phyloP scores from a whole-genome alignment of 2,888 invertebrate species.

The Mystacides longicornis region DNA sequence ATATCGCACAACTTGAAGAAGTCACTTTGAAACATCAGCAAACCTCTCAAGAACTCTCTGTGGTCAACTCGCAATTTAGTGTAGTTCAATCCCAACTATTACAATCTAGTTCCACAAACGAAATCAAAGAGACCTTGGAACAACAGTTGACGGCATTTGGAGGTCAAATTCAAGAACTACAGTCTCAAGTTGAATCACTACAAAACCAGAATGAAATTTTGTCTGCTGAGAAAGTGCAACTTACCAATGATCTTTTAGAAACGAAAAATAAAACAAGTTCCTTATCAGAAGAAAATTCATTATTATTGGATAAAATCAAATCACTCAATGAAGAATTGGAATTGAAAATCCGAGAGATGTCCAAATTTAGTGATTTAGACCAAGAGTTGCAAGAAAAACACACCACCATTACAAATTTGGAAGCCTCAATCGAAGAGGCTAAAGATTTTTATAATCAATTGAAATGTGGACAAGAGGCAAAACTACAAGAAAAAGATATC shows the following conservation, averaged over 20 bases:
- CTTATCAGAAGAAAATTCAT: conserved; percentile 34
- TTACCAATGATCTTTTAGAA: conserved; percentile 9
- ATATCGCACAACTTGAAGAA: conserved; percentile 14
- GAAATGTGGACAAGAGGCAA: conserved; percentile 52
- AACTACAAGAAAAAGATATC: conserved; percentile 66
- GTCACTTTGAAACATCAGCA: conserved; percentile 8
- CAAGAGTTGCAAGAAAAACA: conserved; percentile 40
- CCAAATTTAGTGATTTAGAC: conserved; percentile 35
- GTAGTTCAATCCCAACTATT: conserved; percentile 16
- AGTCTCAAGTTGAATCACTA: conserved; percentile 3
- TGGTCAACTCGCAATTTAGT: conserved; percentile 13
- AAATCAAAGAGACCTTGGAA: conserved; percentile 18
- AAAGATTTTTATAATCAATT: conserved; percentile 39
- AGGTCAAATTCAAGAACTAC: conserved; percentile 19
- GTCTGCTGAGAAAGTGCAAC: conserved; percentile 6
- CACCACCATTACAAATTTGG: conserved; percentile 35
- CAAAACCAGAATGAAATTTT: conserved; percentile 6
- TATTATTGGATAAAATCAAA: conserved; percentile 39
- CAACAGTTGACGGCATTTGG: conserved; percentile 25
- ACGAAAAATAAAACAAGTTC: conserved; percentile 2
- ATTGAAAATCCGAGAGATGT: conserved; percentile 29
- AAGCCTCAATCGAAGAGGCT: conserved; percentile 35
- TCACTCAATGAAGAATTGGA: conserved; percentile 31
- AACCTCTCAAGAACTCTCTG: conserved; percentile 11
- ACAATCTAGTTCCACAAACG: conserved; percentile 9